phyloP scores from a whole-genome alignment of 2,888 invertebrate species.

The Drosophila tanythrix region DNA sequence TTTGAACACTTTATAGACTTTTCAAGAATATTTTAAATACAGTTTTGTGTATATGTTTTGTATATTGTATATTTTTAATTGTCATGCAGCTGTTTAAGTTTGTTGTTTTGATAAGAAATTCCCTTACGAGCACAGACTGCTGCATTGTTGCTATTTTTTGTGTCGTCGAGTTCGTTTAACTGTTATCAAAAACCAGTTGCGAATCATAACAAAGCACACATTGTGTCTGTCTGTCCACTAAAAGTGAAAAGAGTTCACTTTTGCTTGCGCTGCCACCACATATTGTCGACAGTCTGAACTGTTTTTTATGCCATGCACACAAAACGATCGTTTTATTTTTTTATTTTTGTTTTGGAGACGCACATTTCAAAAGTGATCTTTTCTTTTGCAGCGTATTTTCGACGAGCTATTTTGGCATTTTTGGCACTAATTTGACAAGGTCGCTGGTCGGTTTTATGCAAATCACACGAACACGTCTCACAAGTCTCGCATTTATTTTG shows the following conservation, averaged over 20 bases:
- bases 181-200: conserved; percentile 23
- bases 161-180: background rate
- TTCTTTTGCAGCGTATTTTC: conserved; percentile 40
- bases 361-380: conserved; percentile 31
- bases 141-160: background rate
- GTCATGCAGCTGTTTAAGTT: background rate
- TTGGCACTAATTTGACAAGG: conserved; percentile 78
- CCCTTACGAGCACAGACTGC: background rate
- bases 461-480: conserved; percentile 50
- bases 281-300: conserved; percentile 28
- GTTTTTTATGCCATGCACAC: conserved; percentile 30
- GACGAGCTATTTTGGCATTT: conserved; percentile 46
- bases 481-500: conserved; percentile 35
- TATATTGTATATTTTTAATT: background rate
- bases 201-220: conserved; percentile 22
- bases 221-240: conserved; percentile 5
- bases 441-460: conserved; percentile 44
- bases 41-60: background rate
- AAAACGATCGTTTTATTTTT: conserved; percentile 36
- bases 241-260: conserved; percentile 33
- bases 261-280: conserved; percentile 34
- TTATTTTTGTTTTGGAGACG: conserved; percentile 25
- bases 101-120: background rate
- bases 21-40: background rate
- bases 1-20: background rate